Evolutionary conservation across 53 echinoderm and acorn worm genomes (phyloP), one percentile per base, ranked within the genome.

Genomic region (Luidia sarsii): DNA sequence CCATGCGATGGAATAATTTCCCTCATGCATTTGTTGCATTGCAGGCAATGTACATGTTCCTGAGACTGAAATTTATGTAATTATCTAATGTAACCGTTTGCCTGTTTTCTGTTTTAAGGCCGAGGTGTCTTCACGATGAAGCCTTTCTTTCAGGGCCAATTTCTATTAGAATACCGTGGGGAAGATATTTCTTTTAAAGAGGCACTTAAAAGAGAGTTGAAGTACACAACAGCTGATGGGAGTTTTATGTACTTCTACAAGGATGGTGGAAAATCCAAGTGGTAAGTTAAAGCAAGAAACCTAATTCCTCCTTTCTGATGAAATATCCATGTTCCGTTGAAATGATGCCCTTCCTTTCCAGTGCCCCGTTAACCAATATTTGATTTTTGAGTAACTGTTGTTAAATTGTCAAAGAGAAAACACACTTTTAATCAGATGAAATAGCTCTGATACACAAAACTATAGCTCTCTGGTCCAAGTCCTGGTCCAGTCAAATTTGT

Each of bases 201-300:
- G 45, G 67, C 67, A 27, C 7, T 28, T 1, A 48, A 28, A 45
- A 41, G 67, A 43, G 48, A 67, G 14, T 4, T 2, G 10, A 67
- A 7, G 2, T 67, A 67, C 48, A 67, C 67, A 0, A 16, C 8
- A 27, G 30, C 27, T 11, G 67, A 67, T 46, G 67, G 67, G 10
- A 67, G 67, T 41, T 67, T 67, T 28, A 41, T 45, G 45, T 67
- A 43, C 23, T 67, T 63, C 33, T 63, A 63, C 18, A 63, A 63
- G 33, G 63, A 0, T 3, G 2, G 33, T 16, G 63, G 63, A 7
- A 63, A 63, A 32, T n/a, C 2, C 63, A 63, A 63, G 63, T 63
- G 63, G 63, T 63, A 33, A 63, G 63, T 63, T 63, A 33, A 63
- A 63, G 63, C 37, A 18, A 32, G 63, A 18, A 63, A 63, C 33